Conservation (phyloP, 2,113 vertebrate species). For the Ammodytes dubius region DNA sequence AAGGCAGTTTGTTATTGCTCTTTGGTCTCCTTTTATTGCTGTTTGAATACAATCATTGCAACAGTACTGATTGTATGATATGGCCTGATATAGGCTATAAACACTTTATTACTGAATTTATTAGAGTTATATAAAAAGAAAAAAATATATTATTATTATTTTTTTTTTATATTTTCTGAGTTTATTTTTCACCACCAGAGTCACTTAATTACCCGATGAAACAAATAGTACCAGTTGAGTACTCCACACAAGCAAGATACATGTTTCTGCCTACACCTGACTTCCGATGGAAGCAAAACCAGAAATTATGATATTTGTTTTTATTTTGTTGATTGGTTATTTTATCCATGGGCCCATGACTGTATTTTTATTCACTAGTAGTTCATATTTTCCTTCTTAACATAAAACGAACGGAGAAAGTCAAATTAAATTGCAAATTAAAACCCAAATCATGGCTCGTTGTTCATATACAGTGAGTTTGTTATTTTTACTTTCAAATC, state of each 20-base stretch:
- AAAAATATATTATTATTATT: not conserved
- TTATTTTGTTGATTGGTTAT: no score
- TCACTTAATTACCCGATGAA: not conserved
- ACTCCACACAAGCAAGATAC: not conserved
- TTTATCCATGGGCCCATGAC: no score
- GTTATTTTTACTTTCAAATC: not conserved
- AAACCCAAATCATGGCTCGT: not conserved
- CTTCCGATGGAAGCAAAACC: not conserved
- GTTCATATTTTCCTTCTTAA: not conserved
- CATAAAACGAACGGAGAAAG: not conserved
- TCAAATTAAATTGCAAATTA: not conserved
- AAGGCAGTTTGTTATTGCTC: not conserved
- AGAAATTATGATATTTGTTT: not conserved
- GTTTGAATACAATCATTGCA: not conserved
- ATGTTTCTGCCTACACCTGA: not conserved
- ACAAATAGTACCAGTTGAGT: not conserved
- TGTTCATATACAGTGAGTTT: not conserved
- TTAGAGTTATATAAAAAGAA: no score
- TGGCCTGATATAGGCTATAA: no score
- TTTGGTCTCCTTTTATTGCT: not conserved
- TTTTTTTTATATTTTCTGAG: not conserved
- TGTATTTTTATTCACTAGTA: not conserved
- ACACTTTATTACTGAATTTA: not conserved
- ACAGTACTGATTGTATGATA: not conserved
- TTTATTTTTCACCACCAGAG: not conserved